phyloP scores from a whole-genome alignment of 2,888 invertebrate species.

The Drosophila mercatorum region DNA sequence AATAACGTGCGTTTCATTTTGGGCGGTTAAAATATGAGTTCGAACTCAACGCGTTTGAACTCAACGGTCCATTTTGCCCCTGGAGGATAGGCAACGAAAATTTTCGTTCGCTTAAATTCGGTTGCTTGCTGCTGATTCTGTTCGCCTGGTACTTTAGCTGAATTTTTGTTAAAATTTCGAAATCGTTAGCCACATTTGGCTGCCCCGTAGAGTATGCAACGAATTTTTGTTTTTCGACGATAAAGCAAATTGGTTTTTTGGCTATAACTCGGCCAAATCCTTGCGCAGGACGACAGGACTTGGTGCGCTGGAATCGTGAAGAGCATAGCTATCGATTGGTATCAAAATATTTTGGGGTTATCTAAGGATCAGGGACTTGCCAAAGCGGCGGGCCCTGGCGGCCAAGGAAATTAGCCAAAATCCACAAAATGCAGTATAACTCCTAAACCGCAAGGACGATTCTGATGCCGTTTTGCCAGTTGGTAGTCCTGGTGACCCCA shows the following conservation, averaged over 20 bases:
- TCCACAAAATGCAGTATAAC: not conserved
- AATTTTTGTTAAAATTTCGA: not conserved
- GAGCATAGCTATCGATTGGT: not conserved
- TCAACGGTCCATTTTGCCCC: not conserved
- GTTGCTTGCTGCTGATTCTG: not conserved
- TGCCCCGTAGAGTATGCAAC: constrained; percentile 5
- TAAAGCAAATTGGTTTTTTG: not conserved
- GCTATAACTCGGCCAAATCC: constrained; percentile 1
- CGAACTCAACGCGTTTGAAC: not conserved
- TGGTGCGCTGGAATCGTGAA: not conserved
- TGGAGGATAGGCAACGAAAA: constrained; percentile 1
- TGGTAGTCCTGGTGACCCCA: not conserved
- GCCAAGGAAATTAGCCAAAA: not conserved
- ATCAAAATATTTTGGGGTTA: not conserved
- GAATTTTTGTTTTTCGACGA: not conserved
- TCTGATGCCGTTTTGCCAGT: not conserved
- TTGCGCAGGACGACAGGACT: not conserved
- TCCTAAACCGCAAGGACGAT: not conserved
- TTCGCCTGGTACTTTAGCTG: constrained; percentile 4
- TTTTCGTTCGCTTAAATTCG: not conserved
- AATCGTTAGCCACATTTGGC: not conserved
- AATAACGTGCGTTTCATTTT: not conserved
- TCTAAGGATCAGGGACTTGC: not conserved
- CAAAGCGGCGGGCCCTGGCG: not conserved
- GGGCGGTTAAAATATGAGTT: not conserved